These are phyloP conservation scores for Mus caroli DNA, from an alignment of 2,797 vertebrate genomes.

Conservation along the genomic window DNA sequence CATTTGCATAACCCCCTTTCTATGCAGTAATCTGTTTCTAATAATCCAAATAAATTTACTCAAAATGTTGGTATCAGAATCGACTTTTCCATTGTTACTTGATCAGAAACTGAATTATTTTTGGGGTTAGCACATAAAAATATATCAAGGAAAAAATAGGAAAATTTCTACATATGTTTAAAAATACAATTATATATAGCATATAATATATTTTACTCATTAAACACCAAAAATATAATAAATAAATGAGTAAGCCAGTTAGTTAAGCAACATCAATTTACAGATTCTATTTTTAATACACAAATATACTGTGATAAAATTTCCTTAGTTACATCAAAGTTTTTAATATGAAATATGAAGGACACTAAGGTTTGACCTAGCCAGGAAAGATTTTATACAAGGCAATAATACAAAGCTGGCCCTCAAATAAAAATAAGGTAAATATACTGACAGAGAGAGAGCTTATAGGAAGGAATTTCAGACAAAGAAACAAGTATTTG, in stretches of 20 bases:
- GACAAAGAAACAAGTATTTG: background rate
- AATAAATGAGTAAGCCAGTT: conserved; percentile 42
- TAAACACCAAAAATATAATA: conserved; percentile 39
- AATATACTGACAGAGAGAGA: background rate
- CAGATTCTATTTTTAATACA: background rate
- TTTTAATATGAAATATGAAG: background rate
- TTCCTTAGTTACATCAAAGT: background rate
- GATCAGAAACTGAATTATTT: background rate
- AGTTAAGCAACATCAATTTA: conserved; percentile 27
- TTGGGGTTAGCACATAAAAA: background rate
- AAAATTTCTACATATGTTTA: background rate
- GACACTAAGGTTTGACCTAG: background rate
- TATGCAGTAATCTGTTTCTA: background rate
- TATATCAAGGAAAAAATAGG: background rate
- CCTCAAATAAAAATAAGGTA: background rate
- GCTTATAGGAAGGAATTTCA: background rate
- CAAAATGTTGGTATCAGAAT: background rate
- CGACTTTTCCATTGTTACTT: background rate
- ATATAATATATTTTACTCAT: background rate
- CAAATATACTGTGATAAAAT: background rate
- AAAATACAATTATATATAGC: background rate
- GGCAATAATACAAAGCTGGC: background rate
- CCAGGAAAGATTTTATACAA: background rate
- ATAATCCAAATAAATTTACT: background rate
- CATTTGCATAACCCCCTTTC: background rate